A percentile compares a stretch with the other conserved stretches of the same genome.
These are phyloP conservation scores for Monochamus alternatus DNA, from an alignment of 2,888 invertebrate species.

Conservation along the genomic window DNA sequence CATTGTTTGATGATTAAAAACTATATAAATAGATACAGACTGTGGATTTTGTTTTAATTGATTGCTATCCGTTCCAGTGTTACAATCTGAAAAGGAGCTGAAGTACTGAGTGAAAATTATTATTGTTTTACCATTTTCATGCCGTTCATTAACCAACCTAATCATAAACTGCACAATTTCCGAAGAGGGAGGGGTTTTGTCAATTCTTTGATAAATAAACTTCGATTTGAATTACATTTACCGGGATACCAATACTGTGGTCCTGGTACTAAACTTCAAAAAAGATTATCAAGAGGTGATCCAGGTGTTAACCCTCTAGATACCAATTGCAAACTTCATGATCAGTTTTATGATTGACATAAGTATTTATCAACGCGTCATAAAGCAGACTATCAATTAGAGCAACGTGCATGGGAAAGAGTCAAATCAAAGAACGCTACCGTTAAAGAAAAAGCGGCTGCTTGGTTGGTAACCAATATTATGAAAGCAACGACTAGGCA, in stretches of 20 bases:
- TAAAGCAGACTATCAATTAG: constrained; percentile 63
- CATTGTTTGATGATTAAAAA: neutral
- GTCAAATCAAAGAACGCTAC: constrained; percentile 44
- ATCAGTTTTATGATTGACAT: constrained; percentile 59
- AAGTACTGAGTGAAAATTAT: no score
- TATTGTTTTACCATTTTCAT: neutral
- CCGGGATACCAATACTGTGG: constrained; percentile 56
- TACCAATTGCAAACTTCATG: constrained; percentile 60
- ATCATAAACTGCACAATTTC: neutral
- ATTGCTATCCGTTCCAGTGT: no score
- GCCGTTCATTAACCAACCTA: neutral
- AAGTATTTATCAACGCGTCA: constrained; percentile 55
- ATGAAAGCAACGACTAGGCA: constrained; percentile 39
- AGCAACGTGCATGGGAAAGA: constrained; percentile 59
- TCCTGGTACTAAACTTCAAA: constrained; percentile 56
- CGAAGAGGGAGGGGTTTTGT: constrained; percentile 41
- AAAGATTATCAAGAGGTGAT: constrained; percentile 62
- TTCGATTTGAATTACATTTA: constrained; percentile 46
- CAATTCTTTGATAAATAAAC: constrained; percentile 49
- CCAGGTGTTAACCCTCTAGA: constrained; percentile 62
- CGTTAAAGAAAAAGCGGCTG: constrained; percentile 61
- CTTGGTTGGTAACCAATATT: constrained; percentile 56
- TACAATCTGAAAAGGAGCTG: no score
- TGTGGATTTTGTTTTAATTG: neutral
- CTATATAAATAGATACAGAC: neutral